Evolutionary conservation across 2,888 invertebrate genomes (phyloP).

Genomic region (Quadriops clusia): DNA sequence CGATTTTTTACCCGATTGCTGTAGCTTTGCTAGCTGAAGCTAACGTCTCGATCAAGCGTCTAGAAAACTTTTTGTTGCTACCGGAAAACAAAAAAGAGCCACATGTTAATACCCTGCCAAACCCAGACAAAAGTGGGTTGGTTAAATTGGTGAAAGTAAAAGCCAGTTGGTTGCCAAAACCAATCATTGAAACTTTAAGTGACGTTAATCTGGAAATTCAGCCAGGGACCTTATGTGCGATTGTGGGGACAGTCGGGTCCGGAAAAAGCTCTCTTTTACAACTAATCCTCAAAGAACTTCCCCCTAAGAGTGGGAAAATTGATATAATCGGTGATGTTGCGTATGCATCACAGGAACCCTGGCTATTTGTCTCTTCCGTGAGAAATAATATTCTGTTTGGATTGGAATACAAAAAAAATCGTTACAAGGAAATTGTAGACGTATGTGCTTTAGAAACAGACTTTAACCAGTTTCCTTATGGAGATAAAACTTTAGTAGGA

Average conservation of each 20-base stretch:
- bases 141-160: slow-evolving; percentile 18
- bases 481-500: slow-evolving; percentile 64
- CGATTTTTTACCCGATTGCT: slow-evolving; percentile 52
- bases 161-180: slow-evolving; percentile 28
- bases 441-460: slow-evolving; percentile 56
- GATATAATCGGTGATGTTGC: slow-evolving; percentile 50
- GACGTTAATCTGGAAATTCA: slow-evolving; percentile 39
- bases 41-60: slow-evolving; percentile 47
- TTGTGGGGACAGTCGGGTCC: slow-evolving; percentile 56
- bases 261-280: slow-evolving; percentile 60
- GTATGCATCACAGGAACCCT: slow-evolving; percentile 71
- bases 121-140: slow-evolving; percentile 21
- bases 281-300: slow-evolving; percentile 60
- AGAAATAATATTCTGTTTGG: slow-evolving; percentile 74
- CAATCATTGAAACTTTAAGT: slow-evolving; percentile 36
- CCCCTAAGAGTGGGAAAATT: slow-evolving; percentile 47
- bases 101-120: slow-evolving; percentile 24
- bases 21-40: slow-evolving; percentile 51
- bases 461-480: slow-evolving; percentile 55
- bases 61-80: slow-evolving; percentile 41
- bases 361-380: slow-evolving; percentile 61
- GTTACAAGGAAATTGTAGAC: slow-evolving; percentile 40
- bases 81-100: slow-evolving; percentile 31
- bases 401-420: slow-evolving; percentile 42
- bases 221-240: slow-evolving; percentile 37